Conservation (phyloP, 2,888 invertebrate genomes). For the Pristionchus japonicus region DNA sequence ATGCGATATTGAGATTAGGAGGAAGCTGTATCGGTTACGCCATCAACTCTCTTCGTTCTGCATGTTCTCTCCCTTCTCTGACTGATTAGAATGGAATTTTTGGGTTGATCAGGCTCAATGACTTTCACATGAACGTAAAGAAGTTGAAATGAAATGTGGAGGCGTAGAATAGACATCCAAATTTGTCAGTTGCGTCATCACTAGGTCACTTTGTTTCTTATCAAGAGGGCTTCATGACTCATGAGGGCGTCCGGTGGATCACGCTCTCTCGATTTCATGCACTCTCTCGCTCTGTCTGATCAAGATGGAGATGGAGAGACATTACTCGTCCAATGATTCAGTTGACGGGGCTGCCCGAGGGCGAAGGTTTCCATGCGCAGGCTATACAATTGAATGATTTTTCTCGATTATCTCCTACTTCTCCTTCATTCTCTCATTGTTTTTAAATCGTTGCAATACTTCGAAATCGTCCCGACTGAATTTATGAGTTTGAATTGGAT, state of each 20-base stretch:
- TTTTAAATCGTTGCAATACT: too few relatives aligned
- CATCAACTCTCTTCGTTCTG: background rate
- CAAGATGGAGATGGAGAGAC: background rate
- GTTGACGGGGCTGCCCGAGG: background rate
- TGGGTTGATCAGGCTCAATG: too few relatives aligned
- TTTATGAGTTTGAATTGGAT: too few relatives aligned
- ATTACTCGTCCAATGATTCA: background rate
- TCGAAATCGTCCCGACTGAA: too few relatives aligned
- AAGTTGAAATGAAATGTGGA: too few relatives aligned
- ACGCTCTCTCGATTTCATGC: background rate
- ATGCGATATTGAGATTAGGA: background rate
- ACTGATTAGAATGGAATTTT: too few relatives aligned
- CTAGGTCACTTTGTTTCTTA: conserved; percentile 34
- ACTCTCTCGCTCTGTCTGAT: background rate
- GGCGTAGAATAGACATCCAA: too few relatives aligned
- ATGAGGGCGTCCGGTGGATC: background rate
- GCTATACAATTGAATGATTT: background rate
- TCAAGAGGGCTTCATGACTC: background rate
- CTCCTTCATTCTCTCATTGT: background rate
- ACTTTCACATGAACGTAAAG: too few relatives aligned
- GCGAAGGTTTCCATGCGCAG: background rate
- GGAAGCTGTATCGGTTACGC: background rate
- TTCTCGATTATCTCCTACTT: background rate
- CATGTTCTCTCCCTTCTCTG: background rate
- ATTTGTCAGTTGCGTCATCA: conserved; percentile 12